Evolutionary conservation across 2,113 vertebrate species (phyloP).

Genomic region (Chrysochloris asiatica): DNA sequence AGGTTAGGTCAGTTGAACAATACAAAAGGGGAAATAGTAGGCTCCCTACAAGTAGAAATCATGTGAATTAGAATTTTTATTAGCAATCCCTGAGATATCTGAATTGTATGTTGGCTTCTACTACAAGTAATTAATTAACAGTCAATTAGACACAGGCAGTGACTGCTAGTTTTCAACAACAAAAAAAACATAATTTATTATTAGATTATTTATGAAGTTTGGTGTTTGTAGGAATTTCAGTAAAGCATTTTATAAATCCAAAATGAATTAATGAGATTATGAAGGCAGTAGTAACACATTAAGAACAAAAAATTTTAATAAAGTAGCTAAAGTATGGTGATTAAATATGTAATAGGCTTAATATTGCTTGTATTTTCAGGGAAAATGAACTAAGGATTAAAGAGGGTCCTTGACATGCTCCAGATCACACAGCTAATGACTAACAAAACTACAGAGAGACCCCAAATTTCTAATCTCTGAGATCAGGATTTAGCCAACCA

Average conservation of each 20-base stretch:
- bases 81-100: background rate
- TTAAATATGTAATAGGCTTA: constrained; percentile 4
- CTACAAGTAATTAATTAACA: background rate
- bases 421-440: background rate
- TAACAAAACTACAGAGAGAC: too few relatives aligned
- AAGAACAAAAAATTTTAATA: constrained; percentile 25
- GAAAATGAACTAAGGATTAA: constrained; percentile 11
- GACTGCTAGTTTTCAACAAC: background rate
- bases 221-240: constrained; percentile 31
- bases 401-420: background rate
- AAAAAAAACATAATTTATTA: background rate
- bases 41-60: background rate
- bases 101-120: constrained; percentile 19
- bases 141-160: background rate
- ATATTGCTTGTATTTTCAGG: constrained; percentile 17
- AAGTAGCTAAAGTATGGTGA: constrained; percentile 34
- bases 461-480: background rate
- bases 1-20: background rate
- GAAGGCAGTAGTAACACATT: background rate
- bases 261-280: constrained; percentile 15
- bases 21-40: too few relatives aligned
- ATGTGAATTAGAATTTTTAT: background rate
- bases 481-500: constrained; percentile 5
- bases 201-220: background rate
- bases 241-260: constrained; percentile 4